These are phyloP conservation scores for Heterodera schachtii DNA, from an alignment of 1,140 invertebrate species.

Conservation along the genomic window DNA sequence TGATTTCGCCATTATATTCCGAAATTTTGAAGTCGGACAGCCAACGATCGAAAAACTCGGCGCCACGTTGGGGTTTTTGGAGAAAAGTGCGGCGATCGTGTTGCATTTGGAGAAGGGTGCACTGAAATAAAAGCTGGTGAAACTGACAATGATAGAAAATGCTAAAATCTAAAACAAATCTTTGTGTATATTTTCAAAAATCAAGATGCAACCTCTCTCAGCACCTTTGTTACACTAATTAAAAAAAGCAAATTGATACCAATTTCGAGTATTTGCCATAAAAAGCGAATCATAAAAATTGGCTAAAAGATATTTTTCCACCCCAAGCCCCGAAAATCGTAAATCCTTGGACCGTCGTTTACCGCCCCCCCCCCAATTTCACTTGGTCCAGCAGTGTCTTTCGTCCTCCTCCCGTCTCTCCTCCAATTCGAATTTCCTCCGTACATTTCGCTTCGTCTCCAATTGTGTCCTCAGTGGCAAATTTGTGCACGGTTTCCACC, in stretches of 20 bases:
- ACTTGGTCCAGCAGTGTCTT: constrained; percentile 55
- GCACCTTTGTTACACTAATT: no score
- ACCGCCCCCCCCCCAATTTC: not conserved
- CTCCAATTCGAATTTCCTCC: constrained; percentile 37
- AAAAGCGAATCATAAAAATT: no score
- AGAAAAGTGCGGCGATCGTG: constrained; percentile 54
- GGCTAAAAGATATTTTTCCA: not conserved
- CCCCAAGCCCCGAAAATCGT: not conserved
- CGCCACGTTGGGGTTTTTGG: constrained; percentile 34
- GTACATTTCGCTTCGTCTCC: constrained; percentile 51
- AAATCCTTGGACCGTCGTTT: not conserved
- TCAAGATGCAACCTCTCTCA: no score
- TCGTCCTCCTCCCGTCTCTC: constrained; percentile 9
- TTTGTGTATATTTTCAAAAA: no score
- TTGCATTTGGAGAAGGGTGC: constrained; percentile 52
- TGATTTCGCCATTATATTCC: constrained; percentile 59
- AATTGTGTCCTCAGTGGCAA: constrained; percentile 59
- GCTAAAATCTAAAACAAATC: no score
- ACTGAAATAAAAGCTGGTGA: constrained; percentile 38
- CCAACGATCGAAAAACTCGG: constrained; percentile 55
- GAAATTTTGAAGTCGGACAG: constrained; percentile 53
- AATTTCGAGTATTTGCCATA: no score
- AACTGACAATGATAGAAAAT: no score
- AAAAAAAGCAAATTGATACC: no score
- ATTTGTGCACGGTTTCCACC: constrained; percentile 57